Evolutionary conservation across 2,888 invertebrate species (phyloP).

Genomic region (Cephus runcator): DNA sequence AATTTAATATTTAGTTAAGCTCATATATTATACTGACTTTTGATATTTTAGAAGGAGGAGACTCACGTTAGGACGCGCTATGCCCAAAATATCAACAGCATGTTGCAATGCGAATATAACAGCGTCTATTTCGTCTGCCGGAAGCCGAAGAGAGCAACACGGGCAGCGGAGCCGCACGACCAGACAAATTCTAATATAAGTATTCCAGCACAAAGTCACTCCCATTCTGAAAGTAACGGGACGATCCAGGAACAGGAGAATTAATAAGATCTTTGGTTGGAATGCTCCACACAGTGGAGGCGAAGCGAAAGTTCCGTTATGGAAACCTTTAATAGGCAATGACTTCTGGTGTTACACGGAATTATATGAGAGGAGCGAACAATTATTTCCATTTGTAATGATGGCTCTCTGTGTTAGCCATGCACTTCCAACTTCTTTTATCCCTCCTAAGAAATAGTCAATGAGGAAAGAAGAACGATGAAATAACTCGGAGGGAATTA

Average conservation of each 20-base stretch:
- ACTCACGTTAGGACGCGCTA: constrained; percentile 86
- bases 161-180: background rate
- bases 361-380: background rate
- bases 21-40: constrained; percentile 21
- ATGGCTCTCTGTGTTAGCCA: background rate
- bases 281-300: background rate
- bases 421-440: background rate
- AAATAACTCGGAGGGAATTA: background rate
- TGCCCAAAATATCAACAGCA: constrained; percentile 91
- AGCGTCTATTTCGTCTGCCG: constrained; percentile 93
- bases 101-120: constrained; percentile 92
- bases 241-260: constrained; percentile 46
- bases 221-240: constrained; percentile 47
- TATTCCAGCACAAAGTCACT: background rate
- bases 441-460: background rate
- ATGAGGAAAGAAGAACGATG: background rate
- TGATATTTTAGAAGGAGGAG: constrained; percentile 76
- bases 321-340: background rate
- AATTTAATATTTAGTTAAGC: background rate
- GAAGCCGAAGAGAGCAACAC: constrained; percentile 70
- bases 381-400: background rate
- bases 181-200: background rate
- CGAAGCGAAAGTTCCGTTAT: background rate
- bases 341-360: background rate
- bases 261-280: constrained; percentile 11